A percentile compares a stretch with the other conserved stretches of the same genome.
These are phyloP conservation scores for Euura saliciscinereae DNA, from an alignment of 1,140 invertebrate genomes.

Conservation along the genomic window DNA sequence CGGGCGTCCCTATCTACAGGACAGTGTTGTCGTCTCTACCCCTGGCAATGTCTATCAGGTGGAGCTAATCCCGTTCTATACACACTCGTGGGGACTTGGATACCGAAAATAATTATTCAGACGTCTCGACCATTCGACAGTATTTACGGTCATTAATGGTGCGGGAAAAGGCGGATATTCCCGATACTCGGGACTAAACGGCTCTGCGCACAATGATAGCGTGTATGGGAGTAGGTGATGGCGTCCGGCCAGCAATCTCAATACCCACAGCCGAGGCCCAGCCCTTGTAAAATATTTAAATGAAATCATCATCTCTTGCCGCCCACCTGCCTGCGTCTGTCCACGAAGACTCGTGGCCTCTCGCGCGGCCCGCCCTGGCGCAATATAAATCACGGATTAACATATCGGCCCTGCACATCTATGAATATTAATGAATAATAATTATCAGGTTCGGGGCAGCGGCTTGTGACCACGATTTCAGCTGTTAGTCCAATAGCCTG, in stretches of 20 bases:
- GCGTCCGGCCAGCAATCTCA: background rate
- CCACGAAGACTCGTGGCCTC: background rate
- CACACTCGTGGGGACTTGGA: background rate
- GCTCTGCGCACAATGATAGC: background rate
- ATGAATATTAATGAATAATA: constrained; percentile 40
- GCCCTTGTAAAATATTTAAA: constrained; percentile 15
- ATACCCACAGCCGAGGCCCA: constrained; percentile 4
- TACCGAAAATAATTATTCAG: background rate
- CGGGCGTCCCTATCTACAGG: background rate
- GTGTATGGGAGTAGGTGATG: constrained; percentile 1
- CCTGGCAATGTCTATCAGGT: background rate
- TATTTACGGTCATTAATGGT: background rate
- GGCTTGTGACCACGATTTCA: background rate
- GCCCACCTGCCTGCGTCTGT: constrained; percentile 7
- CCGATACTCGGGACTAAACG: background rate
- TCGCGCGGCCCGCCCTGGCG: background rate
- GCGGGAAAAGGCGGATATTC: background rate
- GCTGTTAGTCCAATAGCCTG: background rate
- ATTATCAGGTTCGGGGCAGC: constrained; percentile 26
- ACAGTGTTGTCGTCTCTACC: background rate
- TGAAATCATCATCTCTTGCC: constrained; percentile 13
- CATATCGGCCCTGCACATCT: constrained; percentile 33
- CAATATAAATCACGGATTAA: constrained; percentile 38
- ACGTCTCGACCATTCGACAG: background rate
- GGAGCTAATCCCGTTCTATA: background rate